These are phyloP conservation scores for Pseudorhiza aurosa DNA, from an alignment of 30 jellyfish, hydroid and myxozoan species.

Conservation along the genomic window DNA sequence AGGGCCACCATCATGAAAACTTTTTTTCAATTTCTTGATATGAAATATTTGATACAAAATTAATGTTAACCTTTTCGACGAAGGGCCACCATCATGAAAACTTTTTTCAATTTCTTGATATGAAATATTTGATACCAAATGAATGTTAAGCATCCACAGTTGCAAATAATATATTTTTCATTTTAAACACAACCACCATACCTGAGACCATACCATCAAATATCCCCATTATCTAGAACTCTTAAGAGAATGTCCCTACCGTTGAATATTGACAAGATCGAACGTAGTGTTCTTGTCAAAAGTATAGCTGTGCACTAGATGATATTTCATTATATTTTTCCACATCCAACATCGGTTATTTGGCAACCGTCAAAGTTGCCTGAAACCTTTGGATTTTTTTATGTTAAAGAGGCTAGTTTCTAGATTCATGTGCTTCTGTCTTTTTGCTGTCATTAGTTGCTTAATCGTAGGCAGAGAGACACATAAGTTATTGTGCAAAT, in stretches of 20 bases:
- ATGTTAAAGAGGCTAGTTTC: not conserved
- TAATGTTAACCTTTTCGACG: not conserved
- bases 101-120: not conserved
- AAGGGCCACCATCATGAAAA: not conserved
- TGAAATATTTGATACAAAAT: not conserved
- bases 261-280: not conserved
- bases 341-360: not conserved
- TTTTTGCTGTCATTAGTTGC: slow-evolving; percentile 10
- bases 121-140: not conserved
- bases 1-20: not conserved
- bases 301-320: not conserved
- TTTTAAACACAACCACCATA: not conserved
- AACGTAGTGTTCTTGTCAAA: not conserved
- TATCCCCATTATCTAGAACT: not conserved
- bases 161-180: not conserved
- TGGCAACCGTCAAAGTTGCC: slow-evolving; percentile 6
- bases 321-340: not conserved
- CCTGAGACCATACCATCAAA: not conserved
- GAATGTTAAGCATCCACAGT: not conserved
- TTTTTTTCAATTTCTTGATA: not conserved
- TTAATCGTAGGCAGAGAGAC: not conserved
- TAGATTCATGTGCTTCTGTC: not conserved
- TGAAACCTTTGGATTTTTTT: not conserved
- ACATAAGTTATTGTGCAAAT: not conserved
- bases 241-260: not conserved